Percentiles rank a stretch among this genome's conserved stretches.
These are phyloP conservation scores for Pammene aurita DNA, from an alignment of 2,888 invertebrate species.

Conservation along the genomic window DNA sequence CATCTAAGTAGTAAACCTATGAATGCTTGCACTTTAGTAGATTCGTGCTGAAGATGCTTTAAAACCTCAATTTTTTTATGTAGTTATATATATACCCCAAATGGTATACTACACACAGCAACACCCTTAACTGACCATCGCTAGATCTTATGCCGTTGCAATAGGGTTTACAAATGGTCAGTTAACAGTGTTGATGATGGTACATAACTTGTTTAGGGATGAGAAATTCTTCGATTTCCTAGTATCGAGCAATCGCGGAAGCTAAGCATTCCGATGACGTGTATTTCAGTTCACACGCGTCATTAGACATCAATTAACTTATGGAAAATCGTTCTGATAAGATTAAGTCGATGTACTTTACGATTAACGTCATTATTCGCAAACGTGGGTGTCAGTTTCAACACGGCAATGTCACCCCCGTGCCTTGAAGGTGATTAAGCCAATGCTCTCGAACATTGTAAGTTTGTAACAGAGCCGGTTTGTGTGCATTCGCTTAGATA, in stretches of 20 bases:
- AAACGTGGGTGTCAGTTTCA: slow-evolving; percentile 63
- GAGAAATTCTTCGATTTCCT: slow-evolving; percentile 8
- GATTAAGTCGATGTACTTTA: slow-evolving; percentile 40
- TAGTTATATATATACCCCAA: too few species aligned
- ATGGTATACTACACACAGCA: too few species aligned
- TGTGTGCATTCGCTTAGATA: slow-evolving; percentile 15
- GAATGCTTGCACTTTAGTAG: too few species aligned
- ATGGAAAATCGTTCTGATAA: slow-evolving; percentile 30
- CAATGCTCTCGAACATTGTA: slow-evolving; percentile 38
- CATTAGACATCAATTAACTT: slow-evolving; percentile 18
- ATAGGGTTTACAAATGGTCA: too few species aligned
- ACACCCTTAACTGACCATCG: too few species aligned
- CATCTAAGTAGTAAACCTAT: too few species aligned
- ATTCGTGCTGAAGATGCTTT: too few species aligned
- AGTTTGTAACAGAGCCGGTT: slow-evolving; percentile 4
- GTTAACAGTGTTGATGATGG: too few species aligned
- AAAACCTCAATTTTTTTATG: too few species aligned
- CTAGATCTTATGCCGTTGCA: too few species aligned
- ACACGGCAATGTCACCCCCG: slow-evolving; percentile 64
- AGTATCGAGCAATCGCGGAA: slow-evolving; percentile 25
- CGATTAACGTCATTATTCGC: slow-evolving; percentile 55
- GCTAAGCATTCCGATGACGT: slow-evolving; percentile 18
- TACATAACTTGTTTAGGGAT: slow-evolving; percentile 2
- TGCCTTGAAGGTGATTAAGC: slow-evolving; percentile 38
- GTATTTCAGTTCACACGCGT: slow-evolving; percentile 12